These are phyloP conservation scores for Pinctada fucata DNA, from an alignment of 2,888 invertebrate genomes.

Conservation along the genomic window DNA sequence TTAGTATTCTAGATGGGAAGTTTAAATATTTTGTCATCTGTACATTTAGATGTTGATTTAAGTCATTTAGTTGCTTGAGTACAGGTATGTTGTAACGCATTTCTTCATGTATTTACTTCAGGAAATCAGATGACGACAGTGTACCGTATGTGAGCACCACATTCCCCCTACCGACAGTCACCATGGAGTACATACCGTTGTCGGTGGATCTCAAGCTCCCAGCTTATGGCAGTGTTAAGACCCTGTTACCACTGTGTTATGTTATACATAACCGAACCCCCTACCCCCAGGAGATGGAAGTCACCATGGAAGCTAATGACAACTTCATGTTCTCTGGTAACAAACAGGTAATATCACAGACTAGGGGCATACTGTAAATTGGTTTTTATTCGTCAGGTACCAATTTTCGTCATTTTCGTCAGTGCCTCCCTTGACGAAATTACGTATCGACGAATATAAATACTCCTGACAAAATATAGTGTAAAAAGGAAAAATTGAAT, in stretches of 20 bases:
- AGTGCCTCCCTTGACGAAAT: too few species aligned
- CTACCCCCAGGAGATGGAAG: conserved; percentile 84
- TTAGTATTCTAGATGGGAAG: too few species aligned
- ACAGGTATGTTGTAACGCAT: not conserved
- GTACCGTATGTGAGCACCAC: conserved; percentile 68
- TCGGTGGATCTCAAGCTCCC: conserved; percentile 79
- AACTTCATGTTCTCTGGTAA: conserved; percentile 97
- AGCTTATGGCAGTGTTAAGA: conserved; percentile 85
- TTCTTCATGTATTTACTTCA: conserved; percentile 33
- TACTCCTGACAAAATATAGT: too few species aligned
- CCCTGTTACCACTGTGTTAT: conserved; percentile 76
- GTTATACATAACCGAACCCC: conserved; percentile 85
- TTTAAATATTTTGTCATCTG: too few species aligned
- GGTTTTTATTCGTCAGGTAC: too few species aligned
- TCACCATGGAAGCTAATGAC: conserved; percentile 89
- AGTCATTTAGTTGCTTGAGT: not conserved
- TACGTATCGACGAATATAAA: too few species aligned
- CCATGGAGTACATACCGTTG: conserved; percentile 75
- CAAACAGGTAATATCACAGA: conserved; percentile 83
- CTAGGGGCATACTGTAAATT: too few species aligned
- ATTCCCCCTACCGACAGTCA: conserved; percentile 73
- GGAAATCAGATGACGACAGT: conserved; percentile 53
- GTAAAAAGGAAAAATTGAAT: too few species aligned
- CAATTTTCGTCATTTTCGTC: too few species aligned
- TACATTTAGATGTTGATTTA: not conserved